These are phyloP conservation scores for Gandaritis pyraliata DNA, from an alignment of 2,888 invertebrate genomes.

Conservation along the genomic window DNA sequence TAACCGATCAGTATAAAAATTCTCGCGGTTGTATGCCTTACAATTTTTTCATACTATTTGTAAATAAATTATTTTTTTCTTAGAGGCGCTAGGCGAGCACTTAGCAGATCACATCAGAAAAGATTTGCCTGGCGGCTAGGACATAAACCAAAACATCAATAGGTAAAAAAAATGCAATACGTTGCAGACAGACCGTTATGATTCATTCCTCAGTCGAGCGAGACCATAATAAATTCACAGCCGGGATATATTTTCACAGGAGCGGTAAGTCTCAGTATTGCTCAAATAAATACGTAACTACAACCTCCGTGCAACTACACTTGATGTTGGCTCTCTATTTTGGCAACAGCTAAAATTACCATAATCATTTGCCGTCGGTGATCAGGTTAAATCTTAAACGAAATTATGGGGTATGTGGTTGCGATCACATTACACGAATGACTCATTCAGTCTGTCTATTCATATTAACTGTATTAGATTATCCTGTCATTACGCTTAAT, in stretches of 20 bases:
- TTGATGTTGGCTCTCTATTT: constrained; percentile 68
- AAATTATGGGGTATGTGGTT: constrained; percentile 73
- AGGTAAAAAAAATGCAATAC: no score
- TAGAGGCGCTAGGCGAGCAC: neutral
- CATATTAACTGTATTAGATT: constrained; percentile 22
- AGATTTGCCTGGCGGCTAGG: neutral
- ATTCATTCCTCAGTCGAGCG: constrained; percentile 18
- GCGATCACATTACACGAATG: constrained; percentile 62
- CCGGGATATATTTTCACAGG: constrained; percentile 22
- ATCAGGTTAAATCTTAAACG: constrained; percentile 72
- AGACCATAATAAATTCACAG: constrained; percentile 25
- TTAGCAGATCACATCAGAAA: neutral
- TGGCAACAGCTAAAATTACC: constrained; percentile 72
- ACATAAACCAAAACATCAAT: neutral
- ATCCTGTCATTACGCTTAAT: constrained; percentile 29
- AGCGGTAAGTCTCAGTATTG: constrained; percentile 24
- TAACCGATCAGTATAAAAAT: constrained; percentile 7
- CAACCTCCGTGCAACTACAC: constrained; percentile 40
- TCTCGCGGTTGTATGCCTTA: neutral
- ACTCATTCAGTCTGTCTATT: constrained; percentile 53
- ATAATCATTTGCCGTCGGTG: constrained; percentile 67
- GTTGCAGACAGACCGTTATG: neutral
- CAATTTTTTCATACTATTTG: neutral
- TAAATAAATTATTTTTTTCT: neutral
- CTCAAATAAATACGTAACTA: constrained; percentile 41